Base-by-base conservation (phyloP, 2,113 vertebrate species). In the Microcebus ravelobensis region DNA sequence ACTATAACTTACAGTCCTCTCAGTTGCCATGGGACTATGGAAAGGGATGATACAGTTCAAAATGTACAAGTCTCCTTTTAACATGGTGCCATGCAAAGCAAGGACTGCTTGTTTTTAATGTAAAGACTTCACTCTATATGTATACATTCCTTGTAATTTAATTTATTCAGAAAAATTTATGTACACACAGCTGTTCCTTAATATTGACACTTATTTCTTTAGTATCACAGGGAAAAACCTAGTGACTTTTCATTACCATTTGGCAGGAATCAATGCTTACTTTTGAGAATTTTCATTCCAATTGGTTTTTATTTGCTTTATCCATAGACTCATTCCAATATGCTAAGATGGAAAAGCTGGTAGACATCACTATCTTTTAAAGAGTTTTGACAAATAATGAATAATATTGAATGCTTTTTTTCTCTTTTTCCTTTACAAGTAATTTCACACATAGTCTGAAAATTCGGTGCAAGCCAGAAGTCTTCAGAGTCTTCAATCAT, bases 401-500 rank as follows among this genome's bases (percentile, higher is more conserved):
- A 23, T 85, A 76, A 55, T 85, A 57, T 8, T 31, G 5, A 83
- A 73, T 87, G 25, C 27, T 82, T 57, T 91, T 55, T 36, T 55
- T 23, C 20, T 31, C 10, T 25, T 52, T 55, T 76, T 81, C 55
- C 45, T 86, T 90, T 36, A 34, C 34, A 91, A 79, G 42, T 94
- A 18, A 74, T 92, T 86, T 91, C 45, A 83, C 3, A 57, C 13
- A 4, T 34, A n/a, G 8, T 39, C 67, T 94, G 45, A 92, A 94
- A 82, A 94, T 65, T 59, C 12, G 71, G 34, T 29, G 13, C 23
- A 92, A 57, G 45, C 18, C 27, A 77, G 68, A 84, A 79, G 23
- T 79, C n/a, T 59, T 92, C n/a, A 25, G 68, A 42, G 76, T 91
- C 92, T 93, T 68, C 94, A 91, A 84, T 81, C 34, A 93, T 31